Conservation (phyloP, 2,797 vertebrate genomes). For the Psittacula echo region DNA sequence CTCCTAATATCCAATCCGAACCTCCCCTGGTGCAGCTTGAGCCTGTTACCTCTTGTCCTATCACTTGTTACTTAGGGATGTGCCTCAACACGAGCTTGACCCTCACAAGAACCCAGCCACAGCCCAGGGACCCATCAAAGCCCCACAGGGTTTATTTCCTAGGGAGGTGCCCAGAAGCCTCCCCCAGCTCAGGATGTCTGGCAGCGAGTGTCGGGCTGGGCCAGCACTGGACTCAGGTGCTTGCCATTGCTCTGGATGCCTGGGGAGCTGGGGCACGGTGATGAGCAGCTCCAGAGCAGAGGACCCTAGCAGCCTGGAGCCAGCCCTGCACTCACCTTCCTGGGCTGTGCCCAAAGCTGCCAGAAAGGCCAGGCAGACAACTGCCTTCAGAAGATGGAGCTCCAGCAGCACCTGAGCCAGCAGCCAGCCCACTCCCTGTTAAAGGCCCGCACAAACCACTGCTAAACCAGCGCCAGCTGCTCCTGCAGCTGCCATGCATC, state of each 20-base stretch:
- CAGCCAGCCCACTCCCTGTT: rapidly evolving
- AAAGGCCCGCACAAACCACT: rapidly evolving
- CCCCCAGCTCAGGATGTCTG: neutral
- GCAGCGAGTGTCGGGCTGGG: rapidly evolving
- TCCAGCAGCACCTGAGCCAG: neutral
- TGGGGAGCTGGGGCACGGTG: neutral
- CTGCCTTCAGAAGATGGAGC: neutral
- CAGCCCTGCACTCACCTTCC: rapidly evolving
- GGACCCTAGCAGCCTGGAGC: rapidly evolving
- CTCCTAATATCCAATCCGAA: neutral
- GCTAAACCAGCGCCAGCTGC: rapidly evolving
- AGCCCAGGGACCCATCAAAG: neutral
- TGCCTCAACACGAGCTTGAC: rapidly evolving
- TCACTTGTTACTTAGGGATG: neutral
- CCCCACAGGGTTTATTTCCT: neutral
- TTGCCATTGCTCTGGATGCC: neutral
- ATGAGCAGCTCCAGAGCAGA: neutral
- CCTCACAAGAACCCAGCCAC: neutral
- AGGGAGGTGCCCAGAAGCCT: too few relatives aligned
- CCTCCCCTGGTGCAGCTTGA: neutral
- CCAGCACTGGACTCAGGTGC: rapidly evolving
- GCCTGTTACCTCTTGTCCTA: neutral
- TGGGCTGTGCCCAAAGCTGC: neutral
- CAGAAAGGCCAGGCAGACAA: neutral
- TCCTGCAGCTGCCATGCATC: neutral